Percentiles rank a stretch among this genome's conserved stretches.
These are phyloP conservation scores for Hydrocynus forskahlii DNA, from an alignment of 2,797 vertebrate genomes.

Conservation along the genomic window DNA sequence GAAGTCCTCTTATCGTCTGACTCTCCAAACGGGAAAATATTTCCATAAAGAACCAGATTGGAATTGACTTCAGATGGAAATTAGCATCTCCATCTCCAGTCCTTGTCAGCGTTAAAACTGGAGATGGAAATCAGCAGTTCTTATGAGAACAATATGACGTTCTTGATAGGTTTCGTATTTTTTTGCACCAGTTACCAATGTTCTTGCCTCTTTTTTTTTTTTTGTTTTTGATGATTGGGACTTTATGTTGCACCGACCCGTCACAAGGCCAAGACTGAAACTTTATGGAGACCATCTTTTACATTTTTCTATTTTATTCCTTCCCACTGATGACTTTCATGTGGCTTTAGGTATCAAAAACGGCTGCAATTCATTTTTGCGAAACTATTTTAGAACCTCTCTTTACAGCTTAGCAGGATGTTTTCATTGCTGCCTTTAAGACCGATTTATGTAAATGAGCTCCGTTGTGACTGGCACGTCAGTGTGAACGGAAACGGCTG, in stretches of 20 bases:
- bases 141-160: background rate
- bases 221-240: background rate
- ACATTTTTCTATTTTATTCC: too few species aligned
- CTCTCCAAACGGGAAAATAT: slow-evolving; percentile 1
- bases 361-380: too few species aligned
- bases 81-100: background rate
- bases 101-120: background rate
- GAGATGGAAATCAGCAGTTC: slow-evolving; percentile 16
- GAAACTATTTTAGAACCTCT: too few species aligned
- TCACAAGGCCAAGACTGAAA: background rate
- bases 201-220: background rate
- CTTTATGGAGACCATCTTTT: too few species aligned
- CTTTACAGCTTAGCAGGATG: too few species aligned
- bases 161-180: background rate
- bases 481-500: too few species aligned
- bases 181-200: background rate
- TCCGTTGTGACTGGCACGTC: too few species aligned
- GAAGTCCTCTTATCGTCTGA: background rate
- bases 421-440: too few species aligned
- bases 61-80: background rate
- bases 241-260: background rate
- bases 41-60: too few species aligned
- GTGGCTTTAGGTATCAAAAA: too few species aligned
- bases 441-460: too few species aligned
- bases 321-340: too few species aligned